Evolutionary conservation across 2,888 invertebrate species (phyloP).

Genomic region (Eugnorisma glareosa): DNA sequence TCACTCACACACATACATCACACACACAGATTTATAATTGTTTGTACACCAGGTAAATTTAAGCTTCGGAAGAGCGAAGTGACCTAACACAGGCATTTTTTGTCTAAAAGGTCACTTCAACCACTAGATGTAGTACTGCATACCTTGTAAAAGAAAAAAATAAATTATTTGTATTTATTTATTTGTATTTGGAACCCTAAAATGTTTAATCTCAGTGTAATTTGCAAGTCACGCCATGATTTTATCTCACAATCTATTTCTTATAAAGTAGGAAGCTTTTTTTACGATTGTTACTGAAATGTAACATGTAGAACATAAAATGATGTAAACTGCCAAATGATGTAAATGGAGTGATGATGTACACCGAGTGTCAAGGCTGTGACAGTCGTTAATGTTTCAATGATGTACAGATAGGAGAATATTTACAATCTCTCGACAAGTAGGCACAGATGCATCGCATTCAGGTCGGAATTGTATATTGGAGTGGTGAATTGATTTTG

Average conservation of each 20-base stretch:
- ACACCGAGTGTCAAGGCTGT: constrained; percentile 41
- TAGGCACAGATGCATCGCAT: background rate
- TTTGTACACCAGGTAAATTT: too few species aligned
- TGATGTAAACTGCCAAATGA: constrained; percentile 17
- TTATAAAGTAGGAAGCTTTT: background rate
- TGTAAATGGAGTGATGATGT: constrained; percentile 14
- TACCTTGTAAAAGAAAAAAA: too few species aligned
- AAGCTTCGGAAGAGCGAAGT: too few species aligned
- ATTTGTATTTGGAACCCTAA: too few species aligned
- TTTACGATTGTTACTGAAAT: background rate
- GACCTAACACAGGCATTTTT: too few species aligned
- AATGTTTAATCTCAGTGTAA: too few species aligned
- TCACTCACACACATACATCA: too few species aligned
- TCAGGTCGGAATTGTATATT: constrained; percentile 5
- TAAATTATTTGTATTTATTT: too few species aligned
- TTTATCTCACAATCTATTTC: background rate
- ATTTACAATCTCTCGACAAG: constrained; percentile 28
- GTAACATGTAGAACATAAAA: constrained; percentile 10
- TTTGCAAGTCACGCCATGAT: too few species aligned
- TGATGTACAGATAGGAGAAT: constrained; percentile 10
- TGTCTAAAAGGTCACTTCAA: too few species aligned
- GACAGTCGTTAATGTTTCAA: constrained; percentile 13
- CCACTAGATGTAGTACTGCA: too few species aligned
- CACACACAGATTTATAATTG: too few species aligned
- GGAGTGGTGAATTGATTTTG: background rate